Base-by-base conservation (phyloP, 2,888 invertebrate species). In the Stenodera caucasica region DNA sequence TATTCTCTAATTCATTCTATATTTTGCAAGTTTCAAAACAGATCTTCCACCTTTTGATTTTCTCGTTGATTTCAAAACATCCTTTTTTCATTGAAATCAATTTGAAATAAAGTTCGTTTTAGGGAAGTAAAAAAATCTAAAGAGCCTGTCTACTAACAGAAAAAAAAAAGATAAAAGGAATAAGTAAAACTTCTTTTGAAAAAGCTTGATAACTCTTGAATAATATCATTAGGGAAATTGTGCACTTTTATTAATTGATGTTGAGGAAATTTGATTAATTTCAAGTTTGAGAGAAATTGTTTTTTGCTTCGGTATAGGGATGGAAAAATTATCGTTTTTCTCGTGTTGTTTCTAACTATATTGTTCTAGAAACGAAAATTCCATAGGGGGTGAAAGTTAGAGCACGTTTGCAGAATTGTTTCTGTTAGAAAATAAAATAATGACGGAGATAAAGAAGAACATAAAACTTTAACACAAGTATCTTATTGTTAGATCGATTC, bases 401-500 rank as follows among this genome's bases (percentile, higher is more conserved):
- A 56, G 49, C 64, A 59, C 63, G 63, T 60, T 60, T 60, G 59
- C 55, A 52, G 63, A 63, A 63, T 62, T 67, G 63, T 64, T 65
- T 62, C 59, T 63, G 58, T 57, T 60, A 61, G 53, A 59, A 63
- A 66, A 67, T 62, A 67, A 66, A 61, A 66, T 67, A 67, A 67
- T 66, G 65, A 67, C 62, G 35, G 59, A 67, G 62, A 67, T 66
- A 66, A 66, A 64, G 61, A 61, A 65, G 62, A 59, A 64, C 59
- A 64, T 64, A 66, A 63, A 66, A 67, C 63, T 66, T 67, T 64
- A 65, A 66, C 61, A 67, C 11, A 45, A 67, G 65, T 67, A 64
- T 63, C 60, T 35, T 58, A 40, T 18, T 40, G 40, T 40, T 40
- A 56, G 61, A 66, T 66, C 66, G 66, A 66, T 64, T 66, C 63